Conservation (phyloP, 2,797 vertebrate genomes). For the Pseudochaenichthys georgianus region DNA sequence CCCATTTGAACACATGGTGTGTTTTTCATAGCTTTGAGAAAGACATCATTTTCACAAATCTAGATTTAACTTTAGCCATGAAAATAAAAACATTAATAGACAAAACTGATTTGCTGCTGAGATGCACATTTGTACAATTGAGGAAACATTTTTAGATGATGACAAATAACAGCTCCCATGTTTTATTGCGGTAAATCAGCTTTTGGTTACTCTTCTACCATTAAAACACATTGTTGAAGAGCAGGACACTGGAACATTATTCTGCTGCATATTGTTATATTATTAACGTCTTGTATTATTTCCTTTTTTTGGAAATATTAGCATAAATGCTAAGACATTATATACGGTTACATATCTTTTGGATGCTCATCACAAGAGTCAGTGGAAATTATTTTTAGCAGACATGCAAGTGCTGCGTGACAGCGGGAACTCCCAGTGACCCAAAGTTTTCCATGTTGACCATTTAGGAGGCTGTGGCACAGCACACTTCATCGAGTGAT, state of each 20-base stretch:
- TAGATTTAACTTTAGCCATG: slow-evolving; percentile 21
- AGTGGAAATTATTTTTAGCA: slow-evolving; percentile 38
- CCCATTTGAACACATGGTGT: slow-evolving; percentile 43
- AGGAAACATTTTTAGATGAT: slow-evolving; percentile 38
- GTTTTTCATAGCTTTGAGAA: slow-evolving; percentile 49
- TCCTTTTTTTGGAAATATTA: slow-evolving; percentile 30
- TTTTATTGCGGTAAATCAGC: slow-evolving; percentile 24
- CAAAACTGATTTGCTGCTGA: slow-evolving; percentile 41
- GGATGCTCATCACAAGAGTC: slow-evolving; percentile 42
- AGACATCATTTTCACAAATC: slow-evolving; percentile 38
- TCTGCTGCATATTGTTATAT: slow-evolving; percentile 33
- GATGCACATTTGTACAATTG: slow-evolving; percentile 42
- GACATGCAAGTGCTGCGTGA: slow-evolving; percentile 47
- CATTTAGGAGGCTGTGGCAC: slow-evolving; percentile 36
- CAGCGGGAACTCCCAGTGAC: slow-evolving; percentile 39
- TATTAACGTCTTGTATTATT: slow-evolving; percentile 33
- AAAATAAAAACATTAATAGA: slow-evolving; percentile 22
- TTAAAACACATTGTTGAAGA: slow-evolving; percentile 3
- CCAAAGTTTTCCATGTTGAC: slow-evolving; percentile 34
- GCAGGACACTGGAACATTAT: slow-evolving; percentile 15
- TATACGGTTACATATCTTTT: slow-evolving; percentile 23
- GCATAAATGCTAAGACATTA: slow-evolving; percentile 45
- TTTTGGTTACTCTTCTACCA: background rate
- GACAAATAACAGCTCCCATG: slow-evolving; percentile 26
- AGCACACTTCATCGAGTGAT: slow-evolving; percentile 30